Evolutionary conservation across 2,113 vertebrate genomes (phyloP), one percentile per base, ranked within the genome.

Genomic region (Tamias sibiricus): DNA sequence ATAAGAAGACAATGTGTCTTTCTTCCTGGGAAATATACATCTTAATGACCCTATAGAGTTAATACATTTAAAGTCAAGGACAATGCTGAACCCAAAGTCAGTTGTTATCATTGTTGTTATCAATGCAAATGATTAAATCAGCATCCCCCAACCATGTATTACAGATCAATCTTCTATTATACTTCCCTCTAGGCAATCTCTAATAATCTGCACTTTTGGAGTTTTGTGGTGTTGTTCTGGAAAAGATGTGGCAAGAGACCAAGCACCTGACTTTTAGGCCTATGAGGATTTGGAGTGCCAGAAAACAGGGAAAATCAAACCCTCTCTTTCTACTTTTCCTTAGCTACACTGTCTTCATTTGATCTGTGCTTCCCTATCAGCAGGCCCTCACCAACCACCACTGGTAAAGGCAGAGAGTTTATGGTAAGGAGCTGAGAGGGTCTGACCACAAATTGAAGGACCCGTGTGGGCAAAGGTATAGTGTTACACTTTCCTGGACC

Each of bases 61-160:
- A 94, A 74, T 37, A 49, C 4, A 30, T 96, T 4, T 82, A 26
- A 87, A 77, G 22, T 37, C 9, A 12, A 68, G 10, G 30, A 26
- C 0, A 6, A 11, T 77, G 7, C 1, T 7, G 42, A 52, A 59
- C 17, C 26, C 1, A 72, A 42, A 87, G 26, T 24, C 6, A 19
- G 52, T 49, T 64, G 42, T 40, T 81, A n/a, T 47, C 49, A 47
- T 35, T 49, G 5, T 10, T 76, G 1, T 80, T 62, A 59, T 35
- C 52, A 17, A 32, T 57, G 16, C 3, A 20, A 76, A 72, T 66
- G 26, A 68, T 76, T 26, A 79, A 77, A 32, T n/a, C 5, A 13
- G 1, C 9, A 14, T 0, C 1, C 2, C 32, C 2, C 7, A 49
- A 4, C 0, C 12, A 12, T 24, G 6, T 4, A 26, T 89, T 82